Evolutionary conservation across 2,797 vertebrate genomes (phyloP), one percentile per base, ranked within the genome.

Genomic region (Lacerta viridis): DNA sequence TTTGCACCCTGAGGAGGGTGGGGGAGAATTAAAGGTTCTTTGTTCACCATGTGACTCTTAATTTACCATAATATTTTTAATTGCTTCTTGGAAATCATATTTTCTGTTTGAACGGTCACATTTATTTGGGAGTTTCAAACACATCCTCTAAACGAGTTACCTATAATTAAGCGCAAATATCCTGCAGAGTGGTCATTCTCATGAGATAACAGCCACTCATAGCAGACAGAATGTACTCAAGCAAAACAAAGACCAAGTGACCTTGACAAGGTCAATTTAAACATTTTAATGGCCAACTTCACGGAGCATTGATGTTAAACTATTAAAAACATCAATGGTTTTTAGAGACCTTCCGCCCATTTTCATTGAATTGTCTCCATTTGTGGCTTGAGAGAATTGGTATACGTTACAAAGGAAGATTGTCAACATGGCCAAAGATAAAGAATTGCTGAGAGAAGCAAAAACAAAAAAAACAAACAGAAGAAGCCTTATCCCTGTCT

Each of bases 141-240:
- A 25, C 69, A 86, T 23, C 83, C 27, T 86, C 13, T 61, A 61
- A 90, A 81, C 75, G 2, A 75, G 5, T 2, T 68, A 29, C 46
- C 84, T 74, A 36, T 20, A 27, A 61, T 87, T 84, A 87, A 85
- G 1, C 5, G 64, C 1, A 41, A 23, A 20, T 85, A 25, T 89
- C 59, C 55, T 50, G 1, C 83, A 55, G 46, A 69, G n/a, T 18
- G 10, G 11, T 13, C 4, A 9, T 84, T 87, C 39, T 36, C 36
- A 39, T 76, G 27, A 75, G 39, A 59, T 72, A 80, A 82, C 0
- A 0, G 5, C 55, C 29, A 66, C 29, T 9, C 41, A n/a, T 5
- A 80, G 25, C 81, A 83, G 79, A 89, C 27, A 59, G 39, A 55
- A 7, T 0, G 1, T 81, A 20, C 7, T 81, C 69, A 84, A 41